A percentile compares a stretch with the other conserved stretches of the same genome.
These are phyloP conservation scores for Synergus itoensis DNA, from an alignment of 2,888 invertebrate species.

Conservation along the genomic window DNA sequence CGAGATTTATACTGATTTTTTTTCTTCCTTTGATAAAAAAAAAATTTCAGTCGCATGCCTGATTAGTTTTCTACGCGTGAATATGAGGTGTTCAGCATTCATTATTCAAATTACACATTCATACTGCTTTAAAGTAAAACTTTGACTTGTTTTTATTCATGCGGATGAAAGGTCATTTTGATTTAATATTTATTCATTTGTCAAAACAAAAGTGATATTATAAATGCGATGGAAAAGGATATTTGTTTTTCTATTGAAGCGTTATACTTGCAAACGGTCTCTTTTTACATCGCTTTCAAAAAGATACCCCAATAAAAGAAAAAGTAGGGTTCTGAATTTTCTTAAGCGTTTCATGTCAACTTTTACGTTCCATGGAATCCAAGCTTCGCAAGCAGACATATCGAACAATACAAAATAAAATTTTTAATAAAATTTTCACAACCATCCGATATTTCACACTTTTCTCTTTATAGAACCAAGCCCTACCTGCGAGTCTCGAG, in stretches of 20 bases:
- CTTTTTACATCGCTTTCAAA: conserved; percentile 18
- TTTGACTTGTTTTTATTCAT: conserved; percentile 33
- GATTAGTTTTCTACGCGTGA: conserved; percentile 27
- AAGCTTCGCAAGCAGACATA: conserved; percentile 23
- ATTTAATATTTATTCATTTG: conserved; percentile 38
- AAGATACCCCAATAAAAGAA: conserved; percentile 24
- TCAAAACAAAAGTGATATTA: neutral
- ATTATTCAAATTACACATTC: conserved; percentile 37
- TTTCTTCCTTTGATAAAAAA: too few relatives aligned
- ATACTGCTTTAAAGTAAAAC: conserved; percentile 21
- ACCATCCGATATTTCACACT: conserved; percentile 36
- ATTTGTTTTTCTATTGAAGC: neutral
- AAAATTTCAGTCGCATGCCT: neutral
- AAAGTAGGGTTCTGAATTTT: conserved; percentile 26
- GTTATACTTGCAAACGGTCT: neutral
- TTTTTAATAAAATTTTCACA: conserved; percentile 41
- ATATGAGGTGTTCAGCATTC: neutral
- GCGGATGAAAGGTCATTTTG: conserved; percentile 8
- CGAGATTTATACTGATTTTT: too few relatives aligned
- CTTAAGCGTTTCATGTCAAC: conserved; percentile 38
- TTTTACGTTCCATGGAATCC: conserved; percentile 23
- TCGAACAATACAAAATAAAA: conserved; percentile 36
- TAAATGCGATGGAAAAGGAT: conserved; percentile 2
- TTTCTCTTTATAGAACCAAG: conserved; percentile 39
- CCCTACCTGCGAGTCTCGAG: conserved; percentile 27